phyloP scores from a whole-genome alignment of 64 coral and sea anemone genomes.

The Dendrophyllia cribrosa region DNA sequence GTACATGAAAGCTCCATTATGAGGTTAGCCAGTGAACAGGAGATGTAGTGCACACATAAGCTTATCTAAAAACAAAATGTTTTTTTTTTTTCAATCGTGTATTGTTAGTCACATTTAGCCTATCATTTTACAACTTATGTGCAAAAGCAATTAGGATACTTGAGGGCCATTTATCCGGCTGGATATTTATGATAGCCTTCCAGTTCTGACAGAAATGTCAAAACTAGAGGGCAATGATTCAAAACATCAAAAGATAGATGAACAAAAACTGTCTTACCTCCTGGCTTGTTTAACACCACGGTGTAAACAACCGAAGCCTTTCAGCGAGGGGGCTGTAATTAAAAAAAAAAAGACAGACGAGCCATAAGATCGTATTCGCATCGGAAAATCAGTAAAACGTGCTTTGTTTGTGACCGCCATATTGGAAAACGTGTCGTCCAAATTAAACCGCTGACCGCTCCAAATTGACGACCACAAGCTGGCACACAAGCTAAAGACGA shows the following conservation, averaged over 20 bases:
- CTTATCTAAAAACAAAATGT: no score
- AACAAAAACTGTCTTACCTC: neutral
- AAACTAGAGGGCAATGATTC: neutral
- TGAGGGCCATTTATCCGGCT: neutral
- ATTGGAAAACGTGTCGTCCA: neutral
- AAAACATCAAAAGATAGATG: no score
- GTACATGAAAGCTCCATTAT: no score
- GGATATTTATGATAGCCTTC: neutral
- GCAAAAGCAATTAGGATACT: neutral
- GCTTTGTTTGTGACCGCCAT: neutral
- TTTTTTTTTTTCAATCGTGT: no score
- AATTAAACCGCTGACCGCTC: neutral
- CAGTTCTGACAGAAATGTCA: slow-evolving; percentile 28
- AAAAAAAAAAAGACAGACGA: neutral
- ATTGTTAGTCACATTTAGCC: no score
- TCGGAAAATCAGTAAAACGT: neutral
- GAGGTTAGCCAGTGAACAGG: no score
- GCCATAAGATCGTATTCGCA: neutral
- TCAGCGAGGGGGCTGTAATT: neutral
- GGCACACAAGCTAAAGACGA: no score
- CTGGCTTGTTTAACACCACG: neutral
- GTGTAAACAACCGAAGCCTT: neutral
- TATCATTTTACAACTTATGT: no score
- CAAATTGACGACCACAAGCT: no score
- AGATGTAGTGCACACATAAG: no score